These are phyloP conservation scores for Heliconius ismenius DNA, from an alignment of 2,888 invertebrate species.

Conservation along the genomic window DNA sequence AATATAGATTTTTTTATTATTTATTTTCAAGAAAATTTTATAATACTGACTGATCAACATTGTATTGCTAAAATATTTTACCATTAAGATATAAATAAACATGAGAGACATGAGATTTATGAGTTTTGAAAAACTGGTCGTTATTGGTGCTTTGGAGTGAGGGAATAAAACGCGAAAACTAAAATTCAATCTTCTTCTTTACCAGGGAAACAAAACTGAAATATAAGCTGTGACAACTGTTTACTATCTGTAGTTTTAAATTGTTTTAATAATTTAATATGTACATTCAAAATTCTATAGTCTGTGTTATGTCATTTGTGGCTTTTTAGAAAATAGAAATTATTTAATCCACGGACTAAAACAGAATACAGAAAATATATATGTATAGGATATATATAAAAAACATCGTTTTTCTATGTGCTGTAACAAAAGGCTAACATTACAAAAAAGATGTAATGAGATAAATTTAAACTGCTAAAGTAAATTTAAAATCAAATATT, in stretches of 20 bases:
- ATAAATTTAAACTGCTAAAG: not conserved
- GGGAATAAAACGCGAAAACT: not conserved
- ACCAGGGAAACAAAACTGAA: not conserved
- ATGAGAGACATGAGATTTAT: too few species aligned
- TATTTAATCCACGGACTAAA: not conserved
- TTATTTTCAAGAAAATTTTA: too few species aligned
- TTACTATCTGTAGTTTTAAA: not conserved
- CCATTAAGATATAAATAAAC: too few species aligned
- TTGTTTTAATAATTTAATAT: not conserved
- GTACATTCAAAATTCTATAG: not conserved
- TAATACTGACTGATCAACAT: too few species aligned
- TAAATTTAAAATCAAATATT: conserved; percentile 1
- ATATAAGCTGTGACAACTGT: not conserved
- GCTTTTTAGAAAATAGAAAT: not conserved
- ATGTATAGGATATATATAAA: not conserved
- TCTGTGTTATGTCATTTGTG: conserved; percentile 3
- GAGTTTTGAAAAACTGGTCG: not conserved
- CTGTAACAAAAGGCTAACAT: not conserved
- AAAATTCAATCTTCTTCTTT: not conserved
- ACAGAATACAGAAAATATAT: not conserved
- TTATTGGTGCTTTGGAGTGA: not conserved
- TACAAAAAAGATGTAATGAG: not conserved
- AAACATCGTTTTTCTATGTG: not conserved
- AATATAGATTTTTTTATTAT: too few species aligned
- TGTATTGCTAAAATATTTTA: too few species aligned